phyloP scores from a whole-genome alignment of 2,113 vertebrate genomes.

The Ammodytes marinus region DNA sequence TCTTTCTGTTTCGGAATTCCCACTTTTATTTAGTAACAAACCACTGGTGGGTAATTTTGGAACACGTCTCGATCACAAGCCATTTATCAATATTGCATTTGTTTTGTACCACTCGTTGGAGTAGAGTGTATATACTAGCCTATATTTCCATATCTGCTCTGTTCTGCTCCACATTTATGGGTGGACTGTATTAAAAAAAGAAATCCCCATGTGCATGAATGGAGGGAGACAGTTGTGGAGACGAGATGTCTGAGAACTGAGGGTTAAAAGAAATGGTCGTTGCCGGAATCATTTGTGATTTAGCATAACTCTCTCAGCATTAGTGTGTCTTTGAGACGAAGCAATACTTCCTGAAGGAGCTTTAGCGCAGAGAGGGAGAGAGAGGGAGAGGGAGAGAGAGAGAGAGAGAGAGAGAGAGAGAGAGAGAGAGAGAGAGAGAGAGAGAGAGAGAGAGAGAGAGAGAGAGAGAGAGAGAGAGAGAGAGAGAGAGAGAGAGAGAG shows the following conservation, averaged over 20 bases:
- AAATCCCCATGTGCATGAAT: slow-evolving; percentile 20
- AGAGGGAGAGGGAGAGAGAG: neutral
- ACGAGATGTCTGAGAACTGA: slow-evolving; percentile 6
- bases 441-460: slow-evolving; percentile 28
- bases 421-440: neutral
- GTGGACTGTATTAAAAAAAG: neutral
- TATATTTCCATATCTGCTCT: neutral
- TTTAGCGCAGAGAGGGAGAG: slow-evolving; percentile 69
- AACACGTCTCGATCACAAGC: slow-evolving; percentile 24
- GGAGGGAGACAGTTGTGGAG: slow-evolving; percentile 12
- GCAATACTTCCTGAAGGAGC: slow-evolving; percentile 61
- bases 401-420: neutral
- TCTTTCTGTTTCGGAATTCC: neutral
- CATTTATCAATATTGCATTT: slow-evolving; percentile 13
- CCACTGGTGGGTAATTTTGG: neutral
- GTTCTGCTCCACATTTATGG: slow-evolving; percentile 45
- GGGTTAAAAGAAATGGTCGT: neutral
- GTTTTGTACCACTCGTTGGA: slow-evolving; percentile 15
- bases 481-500: too few species aligned
- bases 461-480: slow-evolving; percentile 35
- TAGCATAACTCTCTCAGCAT: slow-evolving; percentile 24
- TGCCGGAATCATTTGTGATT: slow-evolving; percentile 38
- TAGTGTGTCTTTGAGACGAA: slow-evolving; percentile 24
- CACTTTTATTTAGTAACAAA: neutral
- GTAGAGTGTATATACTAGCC: neutral